These are phyloP conservation scores for Lysiphlebus fabarum DNA, from an alignment of 1,140 invertebrate genomes.

Conservation along the genomic window DNA sequence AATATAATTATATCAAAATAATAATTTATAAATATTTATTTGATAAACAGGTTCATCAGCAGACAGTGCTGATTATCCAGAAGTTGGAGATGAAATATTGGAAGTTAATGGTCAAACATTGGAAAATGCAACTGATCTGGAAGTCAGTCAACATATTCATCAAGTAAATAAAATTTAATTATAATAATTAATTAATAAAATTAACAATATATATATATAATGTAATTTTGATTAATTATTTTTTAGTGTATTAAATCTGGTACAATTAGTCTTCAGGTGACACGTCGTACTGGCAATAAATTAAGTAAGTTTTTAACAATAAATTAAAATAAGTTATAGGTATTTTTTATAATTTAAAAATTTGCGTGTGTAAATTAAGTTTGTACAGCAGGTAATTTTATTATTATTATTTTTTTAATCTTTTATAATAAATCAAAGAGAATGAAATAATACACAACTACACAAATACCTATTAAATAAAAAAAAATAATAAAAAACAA, in stretches of 20 bases:
- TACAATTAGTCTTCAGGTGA: constrained; percentile 89
- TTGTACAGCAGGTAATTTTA: constrained; percentile 45
- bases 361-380: constrained; percentile 24
- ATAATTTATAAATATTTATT: neutral
- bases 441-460: too few species aligned
- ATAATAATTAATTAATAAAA: constrained; percentile 26
- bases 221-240: neutral
- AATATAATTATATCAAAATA: too few species aligned
- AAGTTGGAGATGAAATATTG: constrained; percentile 93
- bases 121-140: constrained; percentile 82
- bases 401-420: constrained; percentile 17
- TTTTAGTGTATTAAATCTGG: constrained; percentile 91
- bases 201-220: neutral
- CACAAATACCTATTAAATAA: too few species aligned
- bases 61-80: constrained; percentile 83
- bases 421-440: too few species aligned
- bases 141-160: constrained; percentile 91
- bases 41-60: constrained; percentile 77
- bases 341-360: too few species aligned
- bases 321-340: neutral
- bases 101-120: constrained; percentile 90
- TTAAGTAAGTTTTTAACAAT: constrained; percentile 67
- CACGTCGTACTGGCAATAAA: constrained; percentile 78
- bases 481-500: too few species aligned
- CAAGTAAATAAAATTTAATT: constrained; percentile 63